Percentiles rank a stretch among this genome's conserved stretches.
Conservation (phyloP, 2,113 vertebrate species). For the Hypomesus transpacificus region DNA sequence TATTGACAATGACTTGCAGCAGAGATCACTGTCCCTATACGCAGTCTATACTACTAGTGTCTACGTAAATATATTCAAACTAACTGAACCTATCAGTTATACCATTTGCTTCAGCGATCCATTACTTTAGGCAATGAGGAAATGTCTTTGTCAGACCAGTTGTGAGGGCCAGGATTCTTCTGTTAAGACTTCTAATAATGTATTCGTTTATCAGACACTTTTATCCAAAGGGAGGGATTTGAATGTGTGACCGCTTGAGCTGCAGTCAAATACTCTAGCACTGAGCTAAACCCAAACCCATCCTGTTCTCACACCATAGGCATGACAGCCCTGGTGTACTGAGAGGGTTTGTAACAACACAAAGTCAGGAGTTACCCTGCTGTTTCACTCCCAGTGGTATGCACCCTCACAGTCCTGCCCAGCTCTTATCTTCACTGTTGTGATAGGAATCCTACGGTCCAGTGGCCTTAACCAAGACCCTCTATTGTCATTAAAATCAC, state of each 20-base stretch:
- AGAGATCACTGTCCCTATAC: neutral
- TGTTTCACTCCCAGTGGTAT: neutral
- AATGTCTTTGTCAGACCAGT: no score
- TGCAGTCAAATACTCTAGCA: no score
- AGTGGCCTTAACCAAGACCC: constrained; percentile 22
- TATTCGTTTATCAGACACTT: neutral
- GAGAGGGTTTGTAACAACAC: constrained; percentile 1
- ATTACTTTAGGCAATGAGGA: no score
- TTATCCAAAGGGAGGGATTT: neutral
- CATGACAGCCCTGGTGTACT: neutral
- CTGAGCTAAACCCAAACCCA: neutral
- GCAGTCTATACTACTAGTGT: neutral
- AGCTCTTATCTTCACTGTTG: constrained; percentile 26
- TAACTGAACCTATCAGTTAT: no score
- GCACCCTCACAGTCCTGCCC: neutral
- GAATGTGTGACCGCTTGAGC: no score
- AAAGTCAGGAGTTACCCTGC: neutral
- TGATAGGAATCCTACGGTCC: constrained; percentile 25
- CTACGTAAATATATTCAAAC: no score
- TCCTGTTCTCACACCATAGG: neutral
- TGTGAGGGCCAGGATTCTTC: no score
- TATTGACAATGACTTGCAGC: constrained; percentile 12
- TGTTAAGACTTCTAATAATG: no score
- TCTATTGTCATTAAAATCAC: constrained; percentile 48
- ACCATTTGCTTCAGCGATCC: no score